These are phyloP conservation scores for Leptinotarsa juncta DNA, from an alignment of 2,888 invertebrate genomes.

Conservation along the genomic window DNA sequence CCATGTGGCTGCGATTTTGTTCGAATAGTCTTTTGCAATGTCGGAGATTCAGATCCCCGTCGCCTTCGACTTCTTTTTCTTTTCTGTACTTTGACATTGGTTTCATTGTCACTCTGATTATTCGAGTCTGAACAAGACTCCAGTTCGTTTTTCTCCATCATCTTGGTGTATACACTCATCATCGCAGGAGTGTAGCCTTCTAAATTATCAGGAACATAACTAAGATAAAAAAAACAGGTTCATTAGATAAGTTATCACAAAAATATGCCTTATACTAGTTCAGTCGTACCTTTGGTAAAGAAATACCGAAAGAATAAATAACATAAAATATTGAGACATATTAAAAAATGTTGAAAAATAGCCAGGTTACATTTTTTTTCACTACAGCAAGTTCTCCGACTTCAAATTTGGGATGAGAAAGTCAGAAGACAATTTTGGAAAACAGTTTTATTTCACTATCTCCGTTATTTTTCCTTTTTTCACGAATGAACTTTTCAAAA, in stretches of 20 bases:
- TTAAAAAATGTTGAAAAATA: too few species aligned
- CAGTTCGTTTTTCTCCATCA: constrained; percentile 66
- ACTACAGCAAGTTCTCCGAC: too few species aligned
- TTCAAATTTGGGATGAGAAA: too few species aligned
- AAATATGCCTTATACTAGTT: neutral
- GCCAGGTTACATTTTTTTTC: too few species aligned
- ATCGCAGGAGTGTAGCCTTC: constrained; percentile 71
- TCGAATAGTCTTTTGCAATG: constrained; percentile 20
- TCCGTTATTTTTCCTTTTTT: neutral
- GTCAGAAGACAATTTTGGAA: too few species aligned
- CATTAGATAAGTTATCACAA: constrained; percentile 2
- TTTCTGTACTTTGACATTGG: constrained; percentile 12
- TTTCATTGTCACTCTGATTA: constrained; percentile 14
- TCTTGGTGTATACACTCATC: constrained; percentile 68
- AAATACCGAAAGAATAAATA: too few species aligned
- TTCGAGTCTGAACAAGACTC: constrained; percentile 52
- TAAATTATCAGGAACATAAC: constrained; percentile 51
- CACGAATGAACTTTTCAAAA: neutral
- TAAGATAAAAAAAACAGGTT: constrained; percentile 27
- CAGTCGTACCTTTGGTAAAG: too few species aligned
- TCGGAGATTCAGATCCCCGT: constrained; percentile 38
- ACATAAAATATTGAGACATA: too few species aligned
- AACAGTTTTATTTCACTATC: too few species aligned
- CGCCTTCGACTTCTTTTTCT: constrained; percentile 21
- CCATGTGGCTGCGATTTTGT: constrained; percentile 32